Base-by-base conservation (phyloP, 2,797 vertebrate genomes). In the Fistularia commersonii region DNA sequence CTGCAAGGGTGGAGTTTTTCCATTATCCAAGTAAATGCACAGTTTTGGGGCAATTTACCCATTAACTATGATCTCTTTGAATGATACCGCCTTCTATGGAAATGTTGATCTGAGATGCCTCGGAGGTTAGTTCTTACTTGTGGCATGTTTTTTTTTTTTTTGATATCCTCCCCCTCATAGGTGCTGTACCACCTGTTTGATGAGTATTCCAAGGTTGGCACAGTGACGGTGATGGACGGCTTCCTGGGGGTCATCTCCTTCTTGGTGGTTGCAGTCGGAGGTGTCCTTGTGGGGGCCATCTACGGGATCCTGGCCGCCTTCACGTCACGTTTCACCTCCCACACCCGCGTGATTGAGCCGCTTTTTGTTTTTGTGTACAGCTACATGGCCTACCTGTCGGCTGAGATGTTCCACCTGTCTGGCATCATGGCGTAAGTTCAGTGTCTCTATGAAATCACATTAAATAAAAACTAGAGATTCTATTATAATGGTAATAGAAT, bases 361-460 rank as follows among this genome's bases (percentile, higher is more conserved):
- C 95, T 99, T 52, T 98, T 99, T 80, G 94, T 97, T 69, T 99
- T 99, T 66, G 89, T 99, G 69, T 99, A 98, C 91, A 98, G 96
- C 90, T 99, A 98, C 88, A 95, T 99, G 94, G 95, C 96, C 0
- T 98, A 99, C 66, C 90, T 99, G 65, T 95, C 95, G 0, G 94
- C 96, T 0, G 97, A 99, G 86, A 87, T 98, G 75, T 98, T 99
- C 90, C 96, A 98, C 79, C 93, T 99, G 10, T 99, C 97, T 0
- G 97, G 97, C 70, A 99, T 99, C 90, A 99, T 99, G 96, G 93
- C 97, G 97, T 99, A 88, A 95, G 97, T 96, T 32, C 61, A 3
- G 0, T 9, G 13, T 6, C 3, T 36, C 35, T 36, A 6, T 23
- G n/a, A n/a, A 23, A 2, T 23, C 23, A 2, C 23, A 23, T 23